A percentile compares a stretch with the other conserved stretches of the same genome.
phyloP scores from a whole-genome alignment of 2,888 invertebrate species.

The Mycalesis mineus region DNA sequence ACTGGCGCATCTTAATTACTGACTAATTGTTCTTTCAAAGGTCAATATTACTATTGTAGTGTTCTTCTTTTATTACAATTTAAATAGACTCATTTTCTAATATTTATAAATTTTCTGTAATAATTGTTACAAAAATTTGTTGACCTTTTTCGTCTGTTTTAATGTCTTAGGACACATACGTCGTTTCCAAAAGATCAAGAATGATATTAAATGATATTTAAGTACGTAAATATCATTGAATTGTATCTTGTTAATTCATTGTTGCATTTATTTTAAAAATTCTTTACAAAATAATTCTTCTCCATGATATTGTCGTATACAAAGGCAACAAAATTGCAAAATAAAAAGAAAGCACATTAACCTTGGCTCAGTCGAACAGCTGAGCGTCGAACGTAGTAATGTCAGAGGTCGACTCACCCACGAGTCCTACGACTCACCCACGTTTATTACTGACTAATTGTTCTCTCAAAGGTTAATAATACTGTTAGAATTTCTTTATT shows the following conservation, averaged over 20 bases:
- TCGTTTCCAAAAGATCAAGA: too few relatives aligned
- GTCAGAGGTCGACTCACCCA: constrained; percentile 15
- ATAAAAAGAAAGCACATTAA: neutral
- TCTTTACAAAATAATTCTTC: too few relatives aligned
- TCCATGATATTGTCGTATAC: too few relatives aligned
- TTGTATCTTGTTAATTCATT: too few relatives aligned
- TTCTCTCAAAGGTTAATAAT: constrained; percentile 6
- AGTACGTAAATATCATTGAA: too few relatives aligned
- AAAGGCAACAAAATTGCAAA: neutral
- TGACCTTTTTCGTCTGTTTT: too few relatives aligned
- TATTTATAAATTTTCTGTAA: too few relatives aligned
- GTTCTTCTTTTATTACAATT: neutral
- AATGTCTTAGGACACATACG: too few relatives aligned
- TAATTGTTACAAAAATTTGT: too few relatives aligned
- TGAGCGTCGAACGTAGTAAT: neutral
- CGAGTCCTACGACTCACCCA: constrained; percentile 12
- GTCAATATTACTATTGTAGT: constrained; percentile 6
- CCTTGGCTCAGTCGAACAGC: neutral
- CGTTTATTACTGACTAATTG: constrained; percentile 20
- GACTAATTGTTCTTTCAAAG: constrained; percentile 15
- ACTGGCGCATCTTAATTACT: constrained; percentile 19
- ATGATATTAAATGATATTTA: too few relatives aligned
- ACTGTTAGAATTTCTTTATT: neutral
- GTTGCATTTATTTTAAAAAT: too few relatives aligned
- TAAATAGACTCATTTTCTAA: too few relatives aligned